A percentile compares a stretch with the other conserved stretches of the same genome.
Evolutionary conservation across 2,888 invertebrate genomes (phyloP).

Genomic region (Spilosoma lubricipeda): DNA sequence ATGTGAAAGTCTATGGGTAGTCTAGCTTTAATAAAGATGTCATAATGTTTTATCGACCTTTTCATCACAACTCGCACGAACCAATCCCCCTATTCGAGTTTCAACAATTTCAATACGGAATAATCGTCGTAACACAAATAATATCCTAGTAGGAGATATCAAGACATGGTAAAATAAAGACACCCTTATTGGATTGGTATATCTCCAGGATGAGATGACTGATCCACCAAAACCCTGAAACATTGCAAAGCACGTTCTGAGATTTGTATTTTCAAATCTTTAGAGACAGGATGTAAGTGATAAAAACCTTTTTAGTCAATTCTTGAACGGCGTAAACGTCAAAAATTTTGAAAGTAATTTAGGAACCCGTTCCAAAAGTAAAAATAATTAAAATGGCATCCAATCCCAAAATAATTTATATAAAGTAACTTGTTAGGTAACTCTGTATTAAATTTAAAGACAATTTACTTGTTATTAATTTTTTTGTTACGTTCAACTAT

Average conservation of each 20-base stretch:
- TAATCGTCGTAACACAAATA: too few species aligned
- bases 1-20: background rate
- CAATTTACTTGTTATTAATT: background rate
- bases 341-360: slow-evolving; percentile 1
- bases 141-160: background rate
- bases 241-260: too few species aligned
- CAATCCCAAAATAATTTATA: background rate
- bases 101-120: background rate
- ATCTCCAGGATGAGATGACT: background rate
- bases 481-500: too few species aligned
- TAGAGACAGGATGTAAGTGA: background rate
- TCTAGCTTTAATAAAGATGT: too few species aligned
- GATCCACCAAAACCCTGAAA: too few species aligned
- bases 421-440: background rate
- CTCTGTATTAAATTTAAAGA: background rate
- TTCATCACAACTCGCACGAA: background rate
- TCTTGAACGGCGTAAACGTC: background rate
- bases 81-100: background rate
- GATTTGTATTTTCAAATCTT: too few species aligned
- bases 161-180: background rate
- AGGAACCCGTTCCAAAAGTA: background rate
- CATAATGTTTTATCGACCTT: background rate
- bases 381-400: background rate
- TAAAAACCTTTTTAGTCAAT: slow-evolving; percentile 9
- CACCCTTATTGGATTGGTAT: background rate